Evolutionary conservation across 2,113 vertebrate genomes (phyloP).

Genomic region (Triplophysa tibetana): DNA sequence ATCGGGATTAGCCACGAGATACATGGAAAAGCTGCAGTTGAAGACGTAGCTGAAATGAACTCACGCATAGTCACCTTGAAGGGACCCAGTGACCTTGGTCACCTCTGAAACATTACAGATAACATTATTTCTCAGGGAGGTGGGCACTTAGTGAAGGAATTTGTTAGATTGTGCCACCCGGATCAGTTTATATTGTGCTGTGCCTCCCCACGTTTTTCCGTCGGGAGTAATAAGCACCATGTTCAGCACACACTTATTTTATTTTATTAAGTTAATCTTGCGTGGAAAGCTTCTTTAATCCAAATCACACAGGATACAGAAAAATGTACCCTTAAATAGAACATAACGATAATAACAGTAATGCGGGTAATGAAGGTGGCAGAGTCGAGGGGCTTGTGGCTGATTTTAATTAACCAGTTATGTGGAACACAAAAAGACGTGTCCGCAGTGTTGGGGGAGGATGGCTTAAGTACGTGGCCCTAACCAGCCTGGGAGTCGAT

Average conservation of each 20-base stretch:
- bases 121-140: constrained; percentile 19
- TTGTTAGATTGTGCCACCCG: neutral
- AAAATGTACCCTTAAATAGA: constrained; percentile 79
- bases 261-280: constrained; percentile 87
- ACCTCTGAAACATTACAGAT: constrained; percentile 20
- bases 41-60: constrained; percentile 51
- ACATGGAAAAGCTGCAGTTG: constrained; percentile 50
- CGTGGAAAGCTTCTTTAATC: constrained; percentile 89
- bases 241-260: constrained; percentile 71
- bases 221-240: constrained; percentile 75
- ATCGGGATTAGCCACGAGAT: constrained; percentile 64
- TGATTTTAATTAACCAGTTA: constrained; percentile 63
- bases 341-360: constrained; percentile 59
- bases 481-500: constrained; percentile 72
- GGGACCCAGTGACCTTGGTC: constrained; percentile 33
- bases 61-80: constrained; percentile 31
- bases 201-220: constrained; percentile 12
- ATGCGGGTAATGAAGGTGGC: constrained; percentile 39
- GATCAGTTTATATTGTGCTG: constrained; percentile 24
- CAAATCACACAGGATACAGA: constrained; percentile 79
- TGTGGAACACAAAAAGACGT: constrained; percentile 55
- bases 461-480: constrained; percentile 61
- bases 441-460: constrained; percentile 50
- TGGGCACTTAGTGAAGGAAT: constrained; percentile 4
- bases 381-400: constrained; percentile 43